Evolutionary conservation across 2,888 invertebrate species (phyloP).

Genomic region (Caenorhabditis virilis): DNA sequence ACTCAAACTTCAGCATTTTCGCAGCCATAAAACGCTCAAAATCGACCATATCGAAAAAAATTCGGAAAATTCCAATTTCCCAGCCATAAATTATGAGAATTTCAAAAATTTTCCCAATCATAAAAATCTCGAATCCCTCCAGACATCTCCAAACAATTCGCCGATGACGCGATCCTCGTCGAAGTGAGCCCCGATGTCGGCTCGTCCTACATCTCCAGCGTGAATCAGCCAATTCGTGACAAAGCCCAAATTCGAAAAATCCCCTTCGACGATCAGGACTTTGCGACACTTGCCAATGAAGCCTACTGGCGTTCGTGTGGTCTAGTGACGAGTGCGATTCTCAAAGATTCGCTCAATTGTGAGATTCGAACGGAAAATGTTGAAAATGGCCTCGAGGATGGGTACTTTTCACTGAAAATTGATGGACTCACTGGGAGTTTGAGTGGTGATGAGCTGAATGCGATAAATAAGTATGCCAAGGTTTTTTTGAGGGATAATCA

Average conservation of each 20-base stretch:
- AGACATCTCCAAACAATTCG: slow-evolving; percentile 25
- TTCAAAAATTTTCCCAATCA: too few relatives aligned
- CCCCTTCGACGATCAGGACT: slow-evolving; percentile 6
- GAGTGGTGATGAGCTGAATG: slow-evolving; percentile 17
- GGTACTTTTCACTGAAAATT: slow-evolving; percentile 24
- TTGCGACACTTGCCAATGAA: slow-evolving; percentile 14
- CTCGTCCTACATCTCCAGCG: slow-evolving; percentile 16
- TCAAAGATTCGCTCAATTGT: slow-evolving; percentile 15
- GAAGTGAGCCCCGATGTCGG: slow-evolving; percentile 28
- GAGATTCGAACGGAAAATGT: slow-evolving; percentile 8
- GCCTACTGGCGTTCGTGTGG: slow-evolving; percentile 42
- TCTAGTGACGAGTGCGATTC: slow-evolving; percentile 23
- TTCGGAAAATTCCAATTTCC: too few relatives aligned
- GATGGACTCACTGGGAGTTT: slow-evolving; percentile 25
- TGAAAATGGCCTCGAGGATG: slow-evolving; percentile 5
- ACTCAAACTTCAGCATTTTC: too few relatives aligned
- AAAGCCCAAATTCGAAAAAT: slow-evolving; percentile 15
- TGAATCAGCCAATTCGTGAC: slow-evolving; percentile 27
- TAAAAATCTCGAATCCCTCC: too few relatives aligned
- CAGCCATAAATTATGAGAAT: too few relatives aligned
- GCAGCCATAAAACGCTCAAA: too few relatives aligned
- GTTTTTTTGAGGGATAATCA: slow-evolving; percentile 9
- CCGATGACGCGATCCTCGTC: slow-evolving; percentile 22
- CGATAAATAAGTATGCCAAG: slow-evolving; percentile 19
- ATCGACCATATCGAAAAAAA: too few relatives aligned